Percentiles rank a stretch among this genome's conserved stretches.
Evolutionary conservation across 2,888 invertebrate genomes (phyloP).

Genomic region (Chirona hameri): DNA sequence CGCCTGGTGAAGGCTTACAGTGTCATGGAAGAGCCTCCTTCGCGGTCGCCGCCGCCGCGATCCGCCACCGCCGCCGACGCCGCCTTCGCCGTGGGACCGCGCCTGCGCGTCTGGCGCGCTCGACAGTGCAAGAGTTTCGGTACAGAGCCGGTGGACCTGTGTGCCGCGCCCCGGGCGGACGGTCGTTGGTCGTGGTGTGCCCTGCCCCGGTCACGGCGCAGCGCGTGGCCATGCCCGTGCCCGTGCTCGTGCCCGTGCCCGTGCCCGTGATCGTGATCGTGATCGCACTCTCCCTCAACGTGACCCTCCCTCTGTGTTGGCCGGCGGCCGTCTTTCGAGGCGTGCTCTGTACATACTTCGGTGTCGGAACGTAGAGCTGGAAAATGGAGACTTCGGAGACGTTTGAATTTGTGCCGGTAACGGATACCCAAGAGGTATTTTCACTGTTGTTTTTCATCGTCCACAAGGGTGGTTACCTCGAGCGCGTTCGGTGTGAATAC

Average conservation of each 20-base stretch:
- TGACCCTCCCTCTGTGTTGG: background rate
- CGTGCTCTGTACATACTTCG: background rate
- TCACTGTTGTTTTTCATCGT: too few species aligned
- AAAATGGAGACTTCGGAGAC: too few species aligned
- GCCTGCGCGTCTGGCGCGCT: slow-evolving; percentile 9
- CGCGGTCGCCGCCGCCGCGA: background rate
- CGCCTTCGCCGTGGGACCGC: background rate
- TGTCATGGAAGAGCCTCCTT: background rate
- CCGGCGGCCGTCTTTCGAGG: background rate
- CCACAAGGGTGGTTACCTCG: background rate
- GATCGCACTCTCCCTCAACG: background rate
- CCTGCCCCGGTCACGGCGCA: background rate
- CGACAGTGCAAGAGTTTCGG: slow-evolving; percentile 26
- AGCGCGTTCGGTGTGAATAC: background rate
- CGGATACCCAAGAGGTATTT: too few species aligned
- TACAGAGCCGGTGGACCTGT: background rate
- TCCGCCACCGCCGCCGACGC: background rate
- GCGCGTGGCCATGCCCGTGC: background rate
- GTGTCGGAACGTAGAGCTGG: background rate
- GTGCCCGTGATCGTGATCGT: background rate
- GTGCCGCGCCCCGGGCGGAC: background rate
- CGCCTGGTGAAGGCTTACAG: slow-evolving; percentile 38
- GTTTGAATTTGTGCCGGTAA: too few species aligned
- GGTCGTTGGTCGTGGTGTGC: background rate
- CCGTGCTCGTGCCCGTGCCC: background rate